Base-by-base conservation (phyloP, 2,888 invertebrate genomes). In the Melieria omissa region DNA sequence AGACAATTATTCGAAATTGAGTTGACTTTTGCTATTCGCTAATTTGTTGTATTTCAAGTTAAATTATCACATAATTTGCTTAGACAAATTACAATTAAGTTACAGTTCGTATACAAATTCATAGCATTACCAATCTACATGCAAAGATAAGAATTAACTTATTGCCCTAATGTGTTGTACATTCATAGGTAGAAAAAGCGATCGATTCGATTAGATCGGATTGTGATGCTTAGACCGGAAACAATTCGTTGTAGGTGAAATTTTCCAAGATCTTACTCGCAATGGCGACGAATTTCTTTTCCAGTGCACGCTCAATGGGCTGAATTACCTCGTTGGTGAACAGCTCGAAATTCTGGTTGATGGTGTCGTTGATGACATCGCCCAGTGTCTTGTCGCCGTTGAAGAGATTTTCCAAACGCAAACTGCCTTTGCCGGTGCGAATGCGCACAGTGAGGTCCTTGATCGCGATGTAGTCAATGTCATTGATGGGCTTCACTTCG, bases 351-450 rank as follows among this genome's bases (percentile, higher is more conserved):
- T 94, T 93, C 64, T 86, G 83, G 78, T 86, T 86, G 64, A 86
- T 84, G 0, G 86, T 84, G n/a, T 86, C 82, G 82, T 94, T 94
- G 90, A 94, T 92, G 5, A 92, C 90, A 61, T 90, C 89, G 54
- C 93, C 93, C 12, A 93, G 84, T 75, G 92, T 90, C 73, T 89
- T 88, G 75, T 94, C 92, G 0, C 92, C 92, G 71, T 92, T 91
- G 80, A 94, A 94, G 5, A 94, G 88, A 85, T 94, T 91, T n/a
- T 92, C 90, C 55, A 95, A 86, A 74, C 91, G 89, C 76, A 94
- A 88, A 10, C 89, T 88, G 0, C 92, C 93, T 65, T 90, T 88
- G 0, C 91, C 92, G 6, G 93, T 90, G 75, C 91, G 89, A 80
- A 94, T 93, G 80, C 91, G 90, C 0, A 93, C 89, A 61, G 88